Evolutionary conservation across 2,797 vertebrate genomes (phyloP), one percentile per base, ranked within the genome.

Genomic region (Bradypus variegatus): DNA sequence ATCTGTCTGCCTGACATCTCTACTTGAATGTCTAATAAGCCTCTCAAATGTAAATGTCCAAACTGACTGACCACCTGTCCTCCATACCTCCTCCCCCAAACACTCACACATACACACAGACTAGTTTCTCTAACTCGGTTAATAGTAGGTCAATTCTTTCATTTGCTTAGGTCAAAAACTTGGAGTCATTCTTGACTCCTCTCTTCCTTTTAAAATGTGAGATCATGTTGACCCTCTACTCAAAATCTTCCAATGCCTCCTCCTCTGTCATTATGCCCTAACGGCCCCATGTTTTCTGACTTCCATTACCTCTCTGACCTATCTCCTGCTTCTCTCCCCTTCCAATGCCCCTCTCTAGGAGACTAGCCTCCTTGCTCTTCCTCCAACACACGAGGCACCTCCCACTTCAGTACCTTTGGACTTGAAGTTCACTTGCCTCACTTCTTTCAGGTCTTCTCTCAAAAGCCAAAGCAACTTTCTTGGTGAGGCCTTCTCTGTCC

Each of bases 401-500:
- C 25, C 60, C 55, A 64, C n/a, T 21, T 84, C 36, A 55, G 62
- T 13, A 29, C n/a, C 83, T 60, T 58, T 27, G 77, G 31, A 75
- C 65, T 60, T 67, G 53, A 23, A 41, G 5, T 64, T n/a, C 48
- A 21, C 31, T 41, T 58, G 16, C 53, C 69, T 75, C 67, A 12
- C 31, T 85, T 70, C n/a, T 25, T 85, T 91, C 85, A 85, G 38
- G 33, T 85, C 41, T 90, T 77, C 69, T 81, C 25, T 75, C 50
- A 84, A 50, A 88, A 94, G 41, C 31, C n/a, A 55, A 88, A 84
- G 72, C 50, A 62, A 79, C 19, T 91, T 80, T 58, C 79, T 80
- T 41, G 79, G 45, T 8, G 41, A 85, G 41, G 41, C 45, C 33
- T 69, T 84, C 64, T 45, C 55, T 21, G 55, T 8, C 55, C 55